Evolutionary conservation across 1,140 invertebrate genomes (phyloP).

Genomic region (Drosophila bocki): DNA sequence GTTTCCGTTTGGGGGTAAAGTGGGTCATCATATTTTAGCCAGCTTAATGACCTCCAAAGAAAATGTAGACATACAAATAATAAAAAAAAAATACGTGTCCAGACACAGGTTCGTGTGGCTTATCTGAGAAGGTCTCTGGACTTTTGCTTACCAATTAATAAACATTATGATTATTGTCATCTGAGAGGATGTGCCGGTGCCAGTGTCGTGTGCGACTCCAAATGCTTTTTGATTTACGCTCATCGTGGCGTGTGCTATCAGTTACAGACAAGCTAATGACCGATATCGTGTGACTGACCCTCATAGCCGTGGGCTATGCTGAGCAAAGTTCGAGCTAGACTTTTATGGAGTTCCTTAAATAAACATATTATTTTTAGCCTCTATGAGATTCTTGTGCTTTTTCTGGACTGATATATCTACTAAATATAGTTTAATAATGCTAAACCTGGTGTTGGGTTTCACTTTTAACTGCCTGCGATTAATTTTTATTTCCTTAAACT

Average conservation of each 20-base stretch:
- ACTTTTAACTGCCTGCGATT: not conserved
- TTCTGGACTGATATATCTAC: not conserved
- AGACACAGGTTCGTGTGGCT: constrained; percentile 4
- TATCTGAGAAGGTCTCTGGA: constrained; percentile 32
- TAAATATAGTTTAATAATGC: too few relatives aligned
- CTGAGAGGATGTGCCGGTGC: constrained; percentile 23
- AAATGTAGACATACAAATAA: not conserved
- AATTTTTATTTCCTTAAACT: constrained; percentile 2
- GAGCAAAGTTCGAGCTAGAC: constrained; percentile 1
- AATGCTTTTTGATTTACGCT: constrained; percentile 53
- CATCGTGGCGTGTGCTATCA: constrained; percentile 38
- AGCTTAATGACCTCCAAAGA: not conserved
- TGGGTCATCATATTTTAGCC: constrained; percentile 28
- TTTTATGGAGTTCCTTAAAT: not conserved
- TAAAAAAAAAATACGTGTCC: not conserved
- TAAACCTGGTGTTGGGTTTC: not conserved
- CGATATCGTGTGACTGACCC: constrained; percentile 52
- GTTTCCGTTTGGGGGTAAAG: constrained; percentile 15
- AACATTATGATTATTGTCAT: constrained; percentile 58
- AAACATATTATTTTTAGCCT: not conserved
- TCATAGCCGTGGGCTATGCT: not conserved
- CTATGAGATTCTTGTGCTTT: not conserved
- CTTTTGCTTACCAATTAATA: constrained; percentile 47
- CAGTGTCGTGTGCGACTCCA: constrained; percentile 8
- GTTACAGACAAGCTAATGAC: constrained; percentile 55